Base-by-base conservation (phyloP, 2,888 invertebrate genomes). In the Smittia sp. region DNA sequence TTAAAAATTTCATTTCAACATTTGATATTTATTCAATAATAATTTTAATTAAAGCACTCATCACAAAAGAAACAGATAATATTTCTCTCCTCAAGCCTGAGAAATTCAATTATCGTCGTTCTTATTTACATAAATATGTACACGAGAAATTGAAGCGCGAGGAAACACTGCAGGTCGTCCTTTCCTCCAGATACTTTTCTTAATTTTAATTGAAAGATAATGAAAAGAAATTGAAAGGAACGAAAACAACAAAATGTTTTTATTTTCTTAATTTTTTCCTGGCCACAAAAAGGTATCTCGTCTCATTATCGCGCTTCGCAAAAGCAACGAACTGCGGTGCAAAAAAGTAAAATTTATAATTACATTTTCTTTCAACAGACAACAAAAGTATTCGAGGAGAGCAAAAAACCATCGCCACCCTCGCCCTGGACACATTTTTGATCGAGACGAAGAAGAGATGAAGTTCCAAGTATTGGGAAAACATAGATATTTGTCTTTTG, bases 21-120 rank as follows among this genome's bases (percentile, higher is more conserved):
- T 67, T 67, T 67, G 67, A 67, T 67, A 67, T 67, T 67, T 67
- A 67, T 67, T 67, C 46, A 67, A 67, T 67, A 67, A 67, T 67
- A 41, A 67, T 67, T 67, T 67, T 67, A 67, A 67, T 67, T 67
- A 67, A 46, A 67, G 67, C 22, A 58, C 58, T 58, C 22, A 58
- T 58, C 18, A 58, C 58, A 58, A 20, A 41, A 11, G 41, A 67
- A 67, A 65, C 58, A 65, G 15, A 46, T 41, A 67, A 24, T 67
- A 22, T 67, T 67, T 67, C 18, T 15, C 1, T 27, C 20, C 24
- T 20, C 27, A n/a, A 65, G 67, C 11, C 7, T 22, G 7, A 67
- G 22, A 66, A 41, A 65, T 65, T 65, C 32, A 65, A 32, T 65
- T 65, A 32, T 39, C 13, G 11, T 41, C 22, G 22, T 41, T 66